phyloP scores from a whole-genome alignment of 2,113 vertebrate species.

The Caranx ignobilis region DNA sequence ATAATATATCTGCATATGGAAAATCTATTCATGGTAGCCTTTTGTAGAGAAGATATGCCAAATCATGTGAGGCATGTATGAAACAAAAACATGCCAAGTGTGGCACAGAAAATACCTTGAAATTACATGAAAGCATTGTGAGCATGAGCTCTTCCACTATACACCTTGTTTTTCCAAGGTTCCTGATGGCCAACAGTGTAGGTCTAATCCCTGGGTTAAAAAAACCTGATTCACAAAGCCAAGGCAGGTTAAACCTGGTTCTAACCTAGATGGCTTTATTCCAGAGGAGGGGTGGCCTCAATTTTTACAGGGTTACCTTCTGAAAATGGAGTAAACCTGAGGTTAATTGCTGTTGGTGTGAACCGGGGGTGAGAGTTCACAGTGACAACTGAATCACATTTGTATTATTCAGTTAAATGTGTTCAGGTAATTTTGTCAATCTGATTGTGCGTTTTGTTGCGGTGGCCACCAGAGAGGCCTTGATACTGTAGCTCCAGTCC shows the following conservation, averaged over 20 bases:
- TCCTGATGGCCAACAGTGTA: background rate
- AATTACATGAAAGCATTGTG: background rate
- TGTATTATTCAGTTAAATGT: conserved; percentile 41
- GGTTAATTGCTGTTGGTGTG: conserved; percentile 52
- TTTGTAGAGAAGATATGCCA: background rate
- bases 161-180: background rate
- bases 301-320: conserved; percentile 50
- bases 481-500: background rate
- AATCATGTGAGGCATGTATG: background rate
- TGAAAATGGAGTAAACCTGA: conserved; percentile 34
- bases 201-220: conserved; percentile 22
- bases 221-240: conserved; percentile 1
- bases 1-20: background rate
- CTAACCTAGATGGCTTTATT: conserved; percentile 20
- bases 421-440: conserved; percentile 1
- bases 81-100: background rate
- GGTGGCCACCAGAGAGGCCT: background rate
- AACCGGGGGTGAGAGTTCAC: conserved; percentile 7
- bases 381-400: conserved; percentile 28
- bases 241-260: conserved; percentile 34
- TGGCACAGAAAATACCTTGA: background rate
- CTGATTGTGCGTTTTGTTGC: background rate
- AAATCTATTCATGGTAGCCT: background rate
- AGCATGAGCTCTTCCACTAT: background rate
- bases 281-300: conserved; percentile 31